phyloP scores from a whole-genome alignment of 2,113 vertebrate genomes.

The Vimba vimba region DNA sequence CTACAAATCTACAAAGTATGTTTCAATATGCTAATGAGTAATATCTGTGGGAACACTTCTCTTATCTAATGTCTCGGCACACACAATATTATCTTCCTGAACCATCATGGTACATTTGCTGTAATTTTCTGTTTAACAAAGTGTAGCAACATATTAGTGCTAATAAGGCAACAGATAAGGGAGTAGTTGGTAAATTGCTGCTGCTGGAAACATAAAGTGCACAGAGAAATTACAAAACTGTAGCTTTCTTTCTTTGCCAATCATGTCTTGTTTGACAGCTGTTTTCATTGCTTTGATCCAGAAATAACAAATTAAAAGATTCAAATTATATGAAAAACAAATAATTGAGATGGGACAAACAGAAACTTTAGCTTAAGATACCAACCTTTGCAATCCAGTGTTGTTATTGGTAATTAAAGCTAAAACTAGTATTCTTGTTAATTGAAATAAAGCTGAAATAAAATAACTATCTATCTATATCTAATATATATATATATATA shows the following conservation, averaged over 20 bases:
- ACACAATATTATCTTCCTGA: slow-evolving; percentile 6
- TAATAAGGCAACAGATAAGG: slow-evolving; percentile 27
- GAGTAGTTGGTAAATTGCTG: not conserved
- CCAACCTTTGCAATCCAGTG: not conserved
- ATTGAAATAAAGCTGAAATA: not conserved
- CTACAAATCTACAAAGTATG: slow-evolving; percentile 1
- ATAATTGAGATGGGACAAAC: not conserved
- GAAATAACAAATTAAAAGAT: not conserved
- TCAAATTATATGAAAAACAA: not conserved
- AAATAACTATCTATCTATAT: too few relatives aligned
- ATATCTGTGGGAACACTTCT: slow-evolving; percentile 3
- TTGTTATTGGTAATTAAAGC: not conserved
- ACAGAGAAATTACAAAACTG: not conserved
- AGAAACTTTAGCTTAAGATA: not conserved
- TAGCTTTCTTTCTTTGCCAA: not conserved
- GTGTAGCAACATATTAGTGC: slow-evolving; percentile 32
- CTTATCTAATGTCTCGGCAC: slow-evolving; percentile 10
- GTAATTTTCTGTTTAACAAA: slow-evolving; percentile 31
- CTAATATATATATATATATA: not conserved
- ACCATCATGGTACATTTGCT: slow-evolving; percentile 16
- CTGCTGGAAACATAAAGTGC: slow-evolving; percentile 5
- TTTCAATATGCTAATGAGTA: not conserved
- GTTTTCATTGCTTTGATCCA: not conserved
- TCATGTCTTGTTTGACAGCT: not conserved
- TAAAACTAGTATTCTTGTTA: not conserved